Percentiles rank a stretch among this genome's conserved stretches.
phyloP scores from a whole-genome alignment of 2,113 vertebrate genomes.

The Gila orcuttii region DNA sequence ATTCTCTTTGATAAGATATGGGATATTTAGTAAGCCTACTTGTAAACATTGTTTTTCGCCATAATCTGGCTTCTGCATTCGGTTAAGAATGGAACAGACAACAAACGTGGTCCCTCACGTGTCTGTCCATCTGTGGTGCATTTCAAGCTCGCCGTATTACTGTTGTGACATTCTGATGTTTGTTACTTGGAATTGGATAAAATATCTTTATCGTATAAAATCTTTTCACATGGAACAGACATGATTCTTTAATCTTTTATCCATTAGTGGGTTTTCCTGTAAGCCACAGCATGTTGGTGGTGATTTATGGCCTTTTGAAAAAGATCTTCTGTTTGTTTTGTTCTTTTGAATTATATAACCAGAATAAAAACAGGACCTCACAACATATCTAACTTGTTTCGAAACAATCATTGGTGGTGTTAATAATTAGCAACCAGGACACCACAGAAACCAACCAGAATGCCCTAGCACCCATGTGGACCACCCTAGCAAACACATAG shows the following conservation, averaged over 20 bases:
- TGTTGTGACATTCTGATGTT: not conserved
- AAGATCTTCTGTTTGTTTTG: not conserved
- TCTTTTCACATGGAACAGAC: constrained; percentile 3
- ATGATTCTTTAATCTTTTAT: constrained; percentile 22
- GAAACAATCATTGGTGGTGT: not conserved
- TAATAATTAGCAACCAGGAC: not conserved
- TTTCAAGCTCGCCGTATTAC: not conserved
- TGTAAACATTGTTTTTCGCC: not conserved
- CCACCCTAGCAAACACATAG: too few species aligned
- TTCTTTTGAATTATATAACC: constrained; percentile 12
- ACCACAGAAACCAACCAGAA: too few species aligned
- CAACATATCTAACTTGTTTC: not conserved
- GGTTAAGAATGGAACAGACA: not conserved
- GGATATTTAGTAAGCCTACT: not conserved
- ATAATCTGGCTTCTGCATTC: not conserved
- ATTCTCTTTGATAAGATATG: constrained; percentile 17
- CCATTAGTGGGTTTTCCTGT: constrained; percentile 4
- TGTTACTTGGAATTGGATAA: not conserved
- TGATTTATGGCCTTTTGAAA: constrained; percentile 2
- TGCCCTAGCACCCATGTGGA: too few species aligned
- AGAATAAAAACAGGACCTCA: not conserved
- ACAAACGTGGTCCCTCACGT: constrained; percentile 7
- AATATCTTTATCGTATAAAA: constrained; percentile 5
- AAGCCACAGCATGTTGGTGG: not conserved
- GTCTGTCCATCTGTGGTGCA: not conserved